Evolutionary conservation across 2,113 vertebrate genomes (phyloP).

Genomic region (Onychostoma macrolepis): DNA sequence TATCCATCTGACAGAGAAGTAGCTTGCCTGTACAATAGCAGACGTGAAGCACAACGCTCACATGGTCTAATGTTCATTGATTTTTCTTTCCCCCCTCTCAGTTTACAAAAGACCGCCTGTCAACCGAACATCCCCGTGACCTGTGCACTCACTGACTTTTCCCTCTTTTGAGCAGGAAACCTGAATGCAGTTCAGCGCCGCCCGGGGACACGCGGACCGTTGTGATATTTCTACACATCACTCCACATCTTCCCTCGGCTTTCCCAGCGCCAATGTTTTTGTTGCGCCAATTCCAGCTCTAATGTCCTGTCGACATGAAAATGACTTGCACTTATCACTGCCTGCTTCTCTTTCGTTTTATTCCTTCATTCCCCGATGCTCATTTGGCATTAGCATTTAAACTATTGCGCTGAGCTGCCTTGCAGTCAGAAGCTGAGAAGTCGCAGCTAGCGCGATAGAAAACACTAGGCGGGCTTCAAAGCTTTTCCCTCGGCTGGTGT

Average conservation of each 20-base stretch:
- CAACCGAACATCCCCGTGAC: conserved; percentile 56
- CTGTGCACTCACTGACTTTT: conserved; percentile 59
- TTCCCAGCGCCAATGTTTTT: conserved; percentile 46
- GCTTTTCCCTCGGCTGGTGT: conserved; percentile 50
- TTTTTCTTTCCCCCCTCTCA: neutral
- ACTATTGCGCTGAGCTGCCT: conserved; percentile 56
- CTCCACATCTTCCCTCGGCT: conserved; percentile 33
- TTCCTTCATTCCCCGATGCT: conserved; percentile 56
- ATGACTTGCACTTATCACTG: conserved; percentile 69
- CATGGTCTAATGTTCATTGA: conserved; percentile 20
- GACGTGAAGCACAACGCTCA: conserved; percentile 5
- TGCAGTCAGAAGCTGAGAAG: conserved; percentile 52
- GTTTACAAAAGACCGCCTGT: conserved; percentile 53
- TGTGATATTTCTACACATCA: conserved; percentile 49
- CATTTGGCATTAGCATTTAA: conserved; percentile 72
- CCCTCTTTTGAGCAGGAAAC: conserved; percentile 38
- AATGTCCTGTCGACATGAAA: conserved; percentile 61
- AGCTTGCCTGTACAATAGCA: conserved; percentile 10
- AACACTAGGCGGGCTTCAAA: conserved; percentile 57
- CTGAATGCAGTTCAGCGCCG: conserved; percentile 27
- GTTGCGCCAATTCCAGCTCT: conserved; percentile 63
- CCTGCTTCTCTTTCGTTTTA: conserved; percentile 53
- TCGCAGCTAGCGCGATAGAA: conserved; percentile 37
- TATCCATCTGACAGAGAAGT: neutral
- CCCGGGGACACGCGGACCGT: conserved; percentile 43